Evolutionary conservation across 2,888 invertebrate genomes (phyloP).

Genomic region (Acronicta aceris): DNA sequence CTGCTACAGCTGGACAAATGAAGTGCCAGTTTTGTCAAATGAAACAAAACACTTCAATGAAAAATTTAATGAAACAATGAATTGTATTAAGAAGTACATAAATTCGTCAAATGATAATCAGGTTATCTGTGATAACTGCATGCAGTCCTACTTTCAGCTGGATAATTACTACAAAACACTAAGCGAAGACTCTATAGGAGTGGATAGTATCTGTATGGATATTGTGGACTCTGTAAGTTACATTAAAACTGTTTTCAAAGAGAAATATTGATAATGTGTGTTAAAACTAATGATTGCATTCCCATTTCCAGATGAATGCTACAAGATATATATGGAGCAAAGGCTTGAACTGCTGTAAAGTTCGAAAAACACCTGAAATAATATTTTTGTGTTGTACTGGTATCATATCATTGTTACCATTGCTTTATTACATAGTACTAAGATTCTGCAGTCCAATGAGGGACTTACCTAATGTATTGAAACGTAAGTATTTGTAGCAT

Average conservation of each 20-base stretch:
- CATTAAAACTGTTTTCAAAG: background rate
- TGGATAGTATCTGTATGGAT: constrained; percentile 91
- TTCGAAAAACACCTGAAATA: constrained; percentile 88
- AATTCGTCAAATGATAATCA: constrained; percentile 69
- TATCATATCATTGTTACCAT: constrained; percentile 85
- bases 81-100: constrained; percentile 77
- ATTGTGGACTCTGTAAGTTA: constrained; percentile 90
- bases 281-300: background rate
- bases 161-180: constrained; percentile 89
- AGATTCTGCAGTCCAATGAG: constrained; percentile 84
- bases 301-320: constrained; percentile 89
- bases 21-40: constrained; percentile 81
- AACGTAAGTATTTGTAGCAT: constrained; percentile 70
- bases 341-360: constrained; percentile 87
- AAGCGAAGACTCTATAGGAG: constrained; percentile 87
- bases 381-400: constrained; percentile 88
- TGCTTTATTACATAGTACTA: constrained; percentile 89
- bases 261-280: too few relatives aligned
- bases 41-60: constrained; percentile 84
- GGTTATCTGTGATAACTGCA: constrained; percentile 87
- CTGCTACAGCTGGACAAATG: constrained; percentile 87
- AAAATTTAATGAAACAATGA: constrained; percentile 79
- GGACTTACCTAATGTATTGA: constrained; percentile 83
- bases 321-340: constrained; percentile 91
- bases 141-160: constrained; percentile 85